A percentile compares a stretch with the other conserved stretches of the same genome.
Evolutionary conservation across 2,113 vertebrate genomes (phyloP).

Genomic region (Uria lomvia): DNA sequence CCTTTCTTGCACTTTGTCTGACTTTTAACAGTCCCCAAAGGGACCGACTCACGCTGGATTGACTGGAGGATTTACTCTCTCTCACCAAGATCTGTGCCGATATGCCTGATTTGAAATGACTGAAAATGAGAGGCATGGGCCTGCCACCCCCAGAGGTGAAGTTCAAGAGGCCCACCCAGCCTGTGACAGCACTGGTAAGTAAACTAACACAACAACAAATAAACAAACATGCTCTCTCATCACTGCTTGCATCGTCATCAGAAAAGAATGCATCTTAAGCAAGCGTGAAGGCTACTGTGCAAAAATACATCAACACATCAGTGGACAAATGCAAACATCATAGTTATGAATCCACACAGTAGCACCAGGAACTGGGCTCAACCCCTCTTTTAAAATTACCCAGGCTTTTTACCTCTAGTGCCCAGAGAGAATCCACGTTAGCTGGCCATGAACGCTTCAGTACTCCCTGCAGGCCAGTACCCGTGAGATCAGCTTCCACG

Average conservation of each 20-base stretch:
- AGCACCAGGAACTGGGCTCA: neutral
- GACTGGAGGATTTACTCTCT: neutral
- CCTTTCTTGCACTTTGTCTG: neutral
- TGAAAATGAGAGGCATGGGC: neutral
- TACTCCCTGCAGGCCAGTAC: neutral
- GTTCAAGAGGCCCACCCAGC: neutral
- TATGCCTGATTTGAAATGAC: neutral
- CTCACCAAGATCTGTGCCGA: neutral
- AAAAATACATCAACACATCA: neutral
- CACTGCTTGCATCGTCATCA: neutral
- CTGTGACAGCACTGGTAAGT: neutral
- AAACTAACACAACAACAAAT: neutral
- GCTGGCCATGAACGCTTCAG: neutral
- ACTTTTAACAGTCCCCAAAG: neutral
- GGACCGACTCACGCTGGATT: neutral
- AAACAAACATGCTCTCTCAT: neutral
- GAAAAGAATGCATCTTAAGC: neutral
- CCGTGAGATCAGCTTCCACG: neutral
- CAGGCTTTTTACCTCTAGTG: neutral
- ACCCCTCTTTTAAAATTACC: neutral
- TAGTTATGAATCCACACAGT: fast-evolving
- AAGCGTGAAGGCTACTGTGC: neutral
- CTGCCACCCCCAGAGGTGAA: neutral
- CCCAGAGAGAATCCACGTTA: neutral
- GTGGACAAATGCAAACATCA: neutral